These are phyloP conservation scores for Holothuria leucospilota DNA, from an alignment of 53 echinoderm and acorn worm genomes.

Conservation along the genomic window DNA sequence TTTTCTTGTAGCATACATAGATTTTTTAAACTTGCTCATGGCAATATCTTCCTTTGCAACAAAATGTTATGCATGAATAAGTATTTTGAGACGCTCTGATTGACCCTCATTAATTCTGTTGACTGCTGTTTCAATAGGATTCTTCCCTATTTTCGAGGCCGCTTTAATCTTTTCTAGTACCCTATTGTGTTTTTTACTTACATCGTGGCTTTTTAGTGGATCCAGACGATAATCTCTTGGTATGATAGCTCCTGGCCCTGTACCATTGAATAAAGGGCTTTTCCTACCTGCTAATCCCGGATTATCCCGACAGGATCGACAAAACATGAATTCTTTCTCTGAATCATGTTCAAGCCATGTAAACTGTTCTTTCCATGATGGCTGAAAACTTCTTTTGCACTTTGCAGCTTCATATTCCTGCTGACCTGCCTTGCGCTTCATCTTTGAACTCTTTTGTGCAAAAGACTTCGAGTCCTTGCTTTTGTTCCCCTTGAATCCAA, in stretches of 20 bases:
- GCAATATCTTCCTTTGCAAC: conserved; percentile 10
- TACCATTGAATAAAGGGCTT: conserved; percentile 5
- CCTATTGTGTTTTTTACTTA: background rate
- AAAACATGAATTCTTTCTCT: background rate
- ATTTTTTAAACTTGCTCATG: background rate
- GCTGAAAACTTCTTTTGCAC: background rate
- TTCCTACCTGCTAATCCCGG: background rate
- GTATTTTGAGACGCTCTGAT: background rate
- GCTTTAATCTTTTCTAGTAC: background rate
- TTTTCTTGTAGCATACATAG: background rate
- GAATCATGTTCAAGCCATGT: conserved; percentile 10
- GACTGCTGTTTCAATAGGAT: conserved; percentile 1
- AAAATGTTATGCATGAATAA: background rate
- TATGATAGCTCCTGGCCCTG: background rate
- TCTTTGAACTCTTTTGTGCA: too few relatives aligned
- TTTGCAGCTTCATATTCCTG: too few relatives aligned
- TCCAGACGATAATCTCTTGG: too few relatives aligned
- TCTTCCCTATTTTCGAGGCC: background rate
- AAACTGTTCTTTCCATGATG: background rate
- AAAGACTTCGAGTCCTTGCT: too few relatives aligned
- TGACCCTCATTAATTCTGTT: conserved; percentile 1
- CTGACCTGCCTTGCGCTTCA: too few relatives aligned
- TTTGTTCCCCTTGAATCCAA: too few relatives aligned
- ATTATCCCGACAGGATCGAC: conserved; percentile 4
- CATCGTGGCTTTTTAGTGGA: too few relatives aligned